These are phyloP conservation scores for Leptogaster cylindrica DNA, from an alignment of 2,888 invertebrate species.

Conservation along the genomic window DNA sequence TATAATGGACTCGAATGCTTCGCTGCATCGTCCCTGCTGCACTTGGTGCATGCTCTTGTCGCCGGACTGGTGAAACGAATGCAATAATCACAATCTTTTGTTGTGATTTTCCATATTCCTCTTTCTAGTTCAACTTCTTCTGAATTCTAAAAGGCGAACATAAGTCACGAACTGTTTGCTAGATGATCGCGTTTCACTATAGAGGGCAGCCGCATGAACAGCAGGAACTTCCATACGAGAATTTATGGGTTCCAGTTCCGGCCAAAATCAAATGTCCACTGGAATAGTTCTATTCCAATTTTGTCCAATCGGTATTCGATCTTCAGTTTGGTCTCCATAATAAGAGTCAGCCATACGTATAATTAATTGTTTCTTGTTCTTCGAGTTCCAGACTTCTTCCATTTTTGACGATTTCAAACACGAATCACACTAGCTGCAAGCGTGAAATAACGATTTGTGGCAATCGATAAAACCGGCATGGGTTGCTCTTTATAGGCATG, in stretches of 20 bases:
- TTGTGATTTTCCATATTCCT: conserved; percentile 35
- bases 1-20: conserved; percentile 15
- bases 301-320: background rate
- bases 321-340: too few relatives aligned
- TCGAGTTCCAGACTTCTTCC: background rate
- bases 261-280: background rate
- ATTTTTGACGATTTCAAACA: conserved; percentile 25
- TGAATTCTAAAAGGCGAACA: conserved; percentile 18
- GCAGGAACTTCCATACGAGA: background rate
- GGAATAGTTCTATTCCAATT: background rate
- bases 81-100: conserved; percentile 32
- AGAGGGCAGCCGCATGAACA: too few relatives aligned
- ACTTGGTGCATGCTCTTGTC: conserved; percentile 12
- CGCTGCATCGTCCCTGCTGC: background rate
- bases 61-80: conserved; percentile 20
- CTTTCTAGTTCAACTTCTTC: background rate
- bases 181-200: conserved; percentile 7
- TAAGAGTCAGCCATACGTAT: background rate
- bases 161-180: conserved; percentile 29
- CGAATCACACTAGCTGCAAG: conserved; percentile 28
- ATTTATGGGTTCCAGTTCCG: conserved; percentile 14
- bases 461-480: conserved; percentile 36
- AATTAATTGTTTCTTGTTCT: conserved; percentile 30
- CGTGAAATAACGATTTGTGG: conserved; percentile 33
- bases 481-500: conserved; percentile 22